These are phyloP conservation scores for Cinclus mexicanus DNA, from an alignment of 2,113 vertebrate genomes.

Conservation along the genomic window DNA sequence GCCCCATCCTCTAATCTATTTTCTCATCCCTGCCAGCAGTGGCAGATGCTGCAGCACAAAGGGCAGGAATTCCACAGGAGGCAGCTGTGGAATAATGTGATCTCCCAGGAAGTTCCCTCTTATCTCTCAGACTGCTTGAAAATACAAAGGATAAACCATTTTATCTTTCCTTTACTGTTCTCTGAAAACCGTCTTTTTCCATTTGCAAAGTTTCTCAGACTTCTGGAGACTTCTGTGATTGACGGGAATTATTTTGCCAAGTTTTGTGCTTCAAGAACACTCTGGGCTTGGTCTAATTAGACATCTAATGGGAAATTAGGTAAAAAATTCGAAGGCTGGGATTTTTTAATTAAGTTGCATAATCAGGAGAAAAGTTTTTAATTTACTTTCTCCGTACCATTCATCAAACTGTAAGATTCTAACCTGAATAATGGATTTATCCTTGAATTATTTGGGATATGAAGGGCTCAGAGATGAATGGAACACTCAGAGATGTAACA, in stretches of 20 bases:
- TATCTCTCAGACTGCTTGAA: not conserved
- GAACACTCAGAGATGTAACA: not conserved
- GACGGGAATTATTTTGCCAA: not conserved
- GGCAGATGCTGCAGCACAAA: conserved; percentile 32
- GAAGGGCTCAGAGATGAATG: not conserved
- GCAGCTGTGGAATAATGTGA: not conserved
- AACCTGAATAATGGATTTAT: not conserved
- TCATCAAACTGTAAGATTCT: not conserved
- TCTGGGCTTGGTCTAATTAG: not conserved
- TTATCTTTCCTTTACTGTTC: not conserved
- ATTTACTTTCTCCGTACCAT: not conserved
- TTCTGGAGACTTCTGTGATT: not conserved
- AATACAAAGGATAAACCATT: not conserved
- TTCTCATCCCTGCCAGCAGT: not conserved
- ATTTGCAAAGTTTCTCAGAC: not conserved
- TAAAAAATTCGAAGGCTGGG: not conserved
- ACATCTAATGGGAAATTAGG: not conserved
- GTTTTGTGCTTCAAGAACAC: not conserved
- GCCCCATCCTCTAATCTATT: conserved; percentile 2
- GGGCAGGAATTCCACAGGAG: conserved; percentile 8
- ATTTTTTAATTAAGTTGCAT: not conserved
- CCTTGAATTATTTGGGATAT: not conserved
- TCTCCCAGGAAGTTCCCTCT: not conserved
- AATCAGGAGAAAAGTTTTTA: not conserved
- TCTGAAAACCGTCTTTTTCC: not conserved